Evolutionary conservation across 2,888 invertebrate genomes (phyloP).

Genomic region (Osedax frankpressi): DNA sequence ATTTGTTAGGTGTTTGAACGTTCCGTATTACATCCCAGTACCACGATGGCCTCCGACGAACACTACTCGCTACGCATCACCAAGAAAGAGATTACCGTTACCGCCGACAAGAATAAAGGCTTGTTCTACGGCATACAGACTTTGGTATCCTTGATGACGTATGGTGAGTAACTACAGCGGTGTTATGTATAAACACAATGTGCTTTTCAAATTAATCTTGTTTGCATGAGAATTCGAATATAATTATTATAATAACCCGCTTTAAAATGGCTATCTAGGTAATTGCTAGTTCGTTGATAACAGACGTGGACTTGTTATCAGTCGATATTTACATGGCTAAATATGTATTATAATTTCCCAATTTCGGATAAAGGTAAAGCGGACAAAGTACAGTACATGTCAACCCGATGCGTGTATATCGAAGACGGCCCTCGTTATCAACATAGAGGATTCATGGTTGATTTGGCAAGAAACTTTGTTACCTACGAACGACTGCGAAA

Average conservation of each 20-base stretch:
- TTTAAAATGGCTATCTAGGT: too few species aligned
- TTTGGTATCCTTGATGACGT: constrained; percentile 26
- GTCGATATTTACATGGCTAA: too few species aligned
- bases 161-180: neutral
- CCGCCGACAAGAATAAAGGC: constrained; percentile 21
- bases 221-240: too few species aligned
- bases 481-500: constrained; percentile 14
- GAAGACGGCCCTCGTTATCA: constrained; percentile 34
- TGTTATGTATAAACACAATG: too few species aligned
- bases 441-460: constrained; percentile 40
- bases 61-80: neutral
- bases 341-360: too few species aligned
- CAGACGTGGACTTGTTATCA: too few species aligned
- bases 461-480: constrained; percentile 39
- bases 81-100: neutral
- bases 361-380: too few species aligned
- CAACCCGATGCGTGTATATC: constrained; percentile 19
- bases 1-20: too few species aligned
- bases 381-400: neutral
- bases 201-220: too few species aligned
- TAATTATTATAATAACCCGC: too few species aligned
- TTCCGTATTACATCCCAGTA: too few species aligned
- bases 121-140: constrained; percentile 35
- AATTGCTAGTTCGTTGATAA: too few species aligned
- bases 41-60: neutral